Base-by-base conservation (phyloP, 2,888 invertebrate genomes). In the Hanleya hanleyi region DNA sequence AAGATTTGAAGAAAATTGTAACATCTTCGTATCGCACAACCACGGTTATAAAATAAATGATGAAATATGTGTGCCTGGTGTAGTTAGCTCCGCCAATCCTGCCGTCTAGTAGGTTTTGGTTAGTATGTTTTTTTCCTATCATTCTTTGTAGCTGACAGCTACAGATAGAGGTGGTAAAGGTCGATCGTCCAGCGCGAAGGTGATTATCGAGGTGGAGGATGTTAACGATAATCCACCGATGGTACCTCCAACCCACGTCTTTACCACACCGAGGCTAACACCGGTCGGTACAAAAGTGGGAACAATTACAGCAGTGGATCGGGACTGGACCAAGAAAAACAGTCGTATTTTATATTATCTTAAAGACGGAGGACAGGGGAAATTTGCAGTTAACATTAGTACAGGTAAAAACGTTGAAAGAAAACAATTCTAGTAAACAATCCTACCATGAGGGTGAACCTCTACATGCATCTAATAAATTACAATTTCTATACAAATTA, bases 171-270 rank as follows among this genome's bases (percentile, higher is more conserved):
- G 70, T n/a, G 77, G 76, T 5, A 61, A 32, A n/a, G 76, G 78
- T 15, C 66, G 65, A 29, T 38, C 51, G 18, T 57, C 78, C 29
- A 49, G 50, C 35, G 64, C 75, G n/a, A 67, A 57, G n/a, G 41
- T 80, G 22, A 68, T 51, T 15, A 71, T 80, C 22, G 50, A 67
- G 12, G 66, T 79, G 9, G 35, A 65, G 22, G 79, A 79, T 37
- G 51, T 62, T 3, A 79, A 79, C 41, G 79, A 79, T 69, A 75
- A 79, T 62, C 35, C 64, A n/a, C 79, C 79, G n/a, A 32, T 35
- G 1, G 75, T 79, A 36, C 38, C 29, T 4, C 33, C 68, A 4
- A 33, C 51, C 15, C 57, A 49, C 12, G 18, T 32, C 15, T 75
- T 76, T 33, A 38, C 51, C 7, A 72, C 76, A 0, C 51, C 49